phyloP scores from a whole-genome alignment of 1,140 invertebrate species.

The Papilio dardanus region DNA sequence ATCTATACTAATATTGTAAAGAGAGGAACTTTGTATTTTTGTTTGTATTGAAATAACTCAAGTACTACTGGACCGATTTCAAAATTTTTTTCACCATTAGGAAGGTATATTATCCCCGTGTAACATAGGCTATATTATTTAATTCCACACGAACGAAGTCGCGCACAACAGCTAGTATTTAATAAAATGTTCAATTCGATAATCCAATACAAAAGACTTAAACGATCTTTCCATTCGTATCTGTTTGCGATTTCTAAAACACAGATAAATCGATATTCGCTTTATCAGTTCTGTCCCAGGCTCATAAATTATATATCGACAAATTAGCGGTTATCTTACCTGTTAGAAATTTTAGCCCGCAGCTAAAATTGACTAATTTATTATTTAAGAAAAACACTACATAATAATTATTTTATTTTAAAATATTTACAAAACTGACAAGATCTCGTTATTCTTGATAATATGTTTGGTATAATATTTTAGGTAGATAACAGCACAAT shows the following conservation, averaged over 20 bases:
- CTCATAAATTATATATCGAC: slow-evolving; percentile 3
- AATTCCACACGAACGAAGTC: too few species aligned
- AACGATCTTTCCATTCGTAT: slow-evolving; percentile 3
- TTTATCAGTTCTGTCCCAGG: background rate
- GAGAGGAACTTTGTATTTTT: too few species aligned
- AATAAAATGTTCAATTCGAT: too few species aligned
- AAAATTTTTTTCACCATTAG: too few species aligned
- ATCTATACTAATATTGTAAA: too few species aligned
- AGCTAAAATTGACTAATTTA: slow-evolving; percentile 16
- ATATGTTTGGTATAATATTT: slow-evolving; percentile 23
- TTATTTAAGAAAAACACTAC: slow-evolving; percentile 10
- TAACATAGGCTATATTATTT: too few species aligned
- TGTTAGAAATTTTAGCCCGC: slow-evolving; percentile 25
- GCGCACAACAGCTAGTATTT: too few species aligned
- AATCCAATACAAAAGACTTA: slow-evolving; percentile 13
- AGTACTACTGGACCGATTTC: too few species aligned
- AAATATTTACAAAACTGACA: background rate
- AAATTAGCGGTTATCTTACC: slow-evolving; percentile 15
- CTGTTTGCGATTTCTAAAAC: slow-evolving; percentile 1
- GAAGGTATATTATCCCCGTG: too few species aligned
- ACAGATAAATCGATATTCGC: background rate
- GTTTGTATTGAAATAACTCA: too few species aligned
- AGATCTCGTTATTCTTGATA: background rate
- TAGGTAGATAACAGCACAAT: background rate
- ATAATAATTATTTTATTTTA: background rate